These are phyloP conservation scores for Cerceris rybyensis DNA, from an alignment of 2,888 invertebrate species.

Conservation along the genomic window DNA sequence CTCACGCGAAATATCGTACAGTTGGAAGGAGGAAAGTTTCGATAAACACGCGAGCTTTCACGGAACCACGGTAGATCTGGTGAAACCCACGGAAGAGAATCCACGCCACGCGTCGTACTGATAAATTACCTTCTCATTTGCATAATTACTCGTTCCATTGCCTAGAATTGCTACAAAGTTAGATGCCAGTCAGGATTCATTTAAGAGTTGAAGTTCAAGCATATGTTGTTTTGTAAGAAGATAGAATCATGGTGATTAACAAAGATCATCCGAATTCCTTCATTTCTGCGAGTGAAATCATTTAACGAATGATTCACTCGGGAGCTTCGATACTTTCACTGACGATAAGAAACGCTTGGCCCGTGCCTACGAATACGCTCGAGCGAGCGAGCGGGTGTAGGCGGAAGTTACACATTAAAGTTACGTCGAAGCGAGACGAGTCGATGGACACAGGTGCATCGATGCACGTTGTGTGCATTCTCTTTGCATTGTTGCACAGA, in stretches of 20 bases:
- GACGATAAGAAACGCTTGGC: slow-evolving; percentile 26
- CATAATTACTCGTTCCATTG: too few relatives aligned
- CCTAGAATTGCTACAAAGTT: too few relatives aligned
- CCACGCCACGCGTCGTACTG: too few relatives aligned
- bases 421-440: slow-evolving; percentile 56
- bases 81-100: too few relatives aligned
- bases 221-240: background rate
- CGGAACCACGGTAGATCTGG: slow-evolving; percentile 16
- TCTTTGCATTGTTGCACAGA: slow-evolving; percentile 48
- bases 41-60: slow-evolving; percentile 55
- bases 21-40: slow-evolving; percentile 33
- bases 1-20: slow-evolving; percentile 32
- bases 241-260: background rate
- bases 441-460: slow-evolving; percentile 52
- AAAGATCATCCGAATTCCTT: background rate
- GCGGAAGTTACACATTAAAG: slow-evolving; percentile 67
- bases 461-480: slow-evolving; percentile 33
- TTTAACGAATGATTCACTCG: background rate
- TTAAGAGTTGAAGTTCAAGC: too few relatives aligned
- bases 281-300: background rate
- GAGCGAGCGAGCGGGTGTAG: slow-evolving; percentile 44
- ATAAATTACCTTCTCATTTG: too few relatives aligned
- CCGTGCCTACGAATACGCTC: slow-evolving; percentile 23
- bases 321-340: slow-evolving; percentile 61
- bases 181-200: too few relatives aligned